phyloP scores from a whole-genome alignment of 2,888 invertebrate species.

The Syritta pipiens region DNA sequence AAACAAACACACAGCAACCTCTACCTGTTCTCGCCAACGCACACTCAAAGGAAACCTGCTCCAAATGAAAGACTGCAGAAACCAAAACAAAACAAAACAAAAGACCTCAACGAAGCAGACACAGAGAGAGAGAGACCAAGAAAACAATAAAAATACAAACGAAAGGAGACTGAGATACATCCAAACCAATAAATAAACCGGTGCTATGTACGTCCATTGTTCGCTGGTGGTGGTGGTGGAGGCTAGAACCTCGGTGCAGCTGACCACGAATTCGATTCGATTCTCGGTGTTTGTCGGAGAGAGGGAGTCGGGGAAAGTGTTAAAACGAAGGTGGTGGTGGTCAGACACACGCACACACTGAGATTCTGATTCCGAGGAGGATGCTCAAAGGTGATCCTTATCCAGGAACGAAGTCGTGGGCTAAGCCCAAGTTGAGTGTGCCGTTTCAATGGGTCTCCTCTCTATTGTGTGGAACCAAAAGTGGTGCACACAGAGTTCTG shows the following conservation, averaged over 20 bases:
- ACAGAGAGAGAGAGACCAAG: slow-evolving; percentile 17
- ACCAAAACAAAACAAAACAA: slow-evolving; percentile 46
- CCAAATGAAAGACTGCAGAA: slow-evolving; percentile 25
- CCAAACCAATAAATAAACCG: slow-evolving; percentile 65
- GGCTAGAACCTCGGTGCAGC: slow-evolving; percentile 41
- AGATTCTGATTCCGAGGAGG: slow-evolving; percentile 16
- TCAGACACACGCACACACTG: slow-evolving; percentile 23
- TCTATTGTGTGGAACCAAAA: slow-evolving; percentile 25
- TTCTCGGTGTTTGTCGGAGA: slow-evolving; percentile 15
- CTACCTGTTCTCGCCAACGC: slow-evolving; percentile 51
- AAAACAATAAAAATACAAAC: slow-evolving; percentile 54
- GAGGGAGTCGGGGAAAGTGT: slow-evolving; percentile 47
- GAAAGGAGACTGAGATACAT: slow-evolving; percentile 59
- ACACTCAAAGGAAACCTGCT: slow-evolving; percentile 29
- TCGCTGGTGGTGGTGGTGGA: slow-evolving; percentile 20
- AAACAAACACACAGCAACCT: slow-evolving; percentile 1
- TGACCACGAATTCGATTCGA: slow-evolving; percentile 60
- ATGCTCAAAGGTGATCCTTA: slow-evolving; percentile 53
- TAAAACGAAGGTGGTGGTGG: slow-evolving; percentile 63
- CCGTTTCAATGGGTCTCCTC: neutral
- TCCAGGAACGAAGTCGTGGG: slow-evolving; percentile 67
- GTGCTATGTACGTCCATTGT: slow-evolving; percentile 66
- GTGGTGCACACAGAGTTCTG: slow-evolving; percentile 30
- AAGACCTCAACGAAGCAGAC: neutral
- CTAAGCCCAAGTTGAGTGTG: slow-evolving; percentile 32